Conservation (phyloP, 2,888 invertebrate species). For the Eupithecia insigniata region DNA sequence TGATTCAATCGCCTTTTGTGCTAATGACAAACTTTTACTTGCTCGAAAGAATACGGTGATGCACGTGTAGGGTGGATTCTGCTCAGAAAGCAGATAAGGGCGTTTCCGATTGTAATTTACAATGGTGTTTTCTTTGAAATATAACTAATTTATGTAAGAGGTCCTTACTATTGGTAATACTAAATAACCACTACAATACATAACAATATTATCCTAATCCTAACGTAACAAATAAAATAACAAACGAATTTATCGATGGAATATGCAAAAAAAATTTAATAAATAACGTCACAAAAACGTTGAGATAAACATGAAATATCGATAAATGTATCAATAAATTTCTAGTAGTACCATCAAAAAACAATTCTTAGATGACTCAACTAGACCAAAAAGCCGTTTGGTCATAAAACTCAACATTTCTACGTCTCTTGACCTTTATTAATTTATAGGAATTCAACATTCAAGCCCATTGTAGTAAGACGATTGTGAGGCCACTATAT, state of each 20-base stretch:
- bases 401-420: constrained; percentile 17
- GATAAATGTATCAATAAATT: constrained; percentile 14
- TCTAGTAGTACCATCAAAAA: constrained; percentile 8
- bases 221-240: background rate
- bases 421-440: constrained; percentile 26
- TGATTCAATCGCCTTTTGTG: constrained; percentile 45
- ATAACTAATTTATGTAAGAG: background rate
- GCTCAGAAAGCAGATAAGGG: constrained; percentile 1
- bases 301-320: background rate
- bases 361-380: constrained; percentile 24
- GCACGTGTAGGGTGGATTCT: constrained; percentile 5
- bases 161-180: no score
- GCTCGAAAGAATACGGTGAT: constrained; percentile 18
- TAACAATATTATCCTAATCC: background rate
- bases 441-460: constrained; percentile 23
- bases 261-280: background rate
- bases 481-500: constrained; percentile 39
- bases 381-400: constrained; percentile 29
- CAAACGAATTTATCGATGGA: background rate
- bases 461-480: constrained; percentile 22
- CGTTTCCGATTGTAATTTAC: constrained; percentile 12
- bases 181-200: no score
- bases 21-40: constrained; percentile 28
- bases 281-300: background rate
- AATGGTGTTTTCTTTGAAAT: background rate